phyloP scores from a whole-genome alignment of 2,797 vertebrate species.

The Anabas testudineus region DNA sequence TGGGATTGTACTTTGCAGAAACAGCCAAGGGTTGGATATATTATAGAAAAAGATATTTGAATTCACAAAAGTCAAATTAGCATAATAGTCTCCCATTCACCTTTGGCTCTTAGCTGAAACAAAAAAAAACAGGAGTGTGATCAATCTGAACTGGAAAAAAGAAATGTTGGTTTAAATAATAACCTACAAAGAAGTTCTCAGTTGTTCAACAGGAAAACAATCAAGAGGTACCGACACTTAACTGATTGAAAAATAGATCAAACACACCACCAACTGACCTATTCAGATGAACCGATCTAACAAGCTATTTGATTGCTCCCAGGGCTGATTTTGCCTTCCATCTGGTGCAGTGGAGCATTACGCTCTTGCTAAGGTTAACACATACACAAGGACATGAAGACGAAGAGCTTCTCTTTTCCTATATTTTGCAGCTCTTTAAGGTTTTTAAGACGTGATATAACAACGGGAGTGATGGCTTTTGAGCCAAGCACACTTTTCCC shows the following conservation, averaged over 20 bases:
- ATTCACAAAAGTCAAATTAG: slow-evolving; percentile 46
- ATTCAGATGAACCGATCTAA: slow-evolving; percentile 27
- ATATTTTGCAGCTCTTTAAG: slow-evolving; percentile 11
- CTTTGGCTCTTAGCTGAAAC: slow-evolving; percentile 31
- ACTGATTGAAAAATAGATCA: slow-evolving; percentile 42
- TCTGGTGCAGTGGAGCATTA: slow-evolving; percentile 31
- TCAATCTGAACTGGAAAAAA: slow-evolving; percentile 26
- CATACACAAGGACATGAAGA: slow-evolving; percentile 10
- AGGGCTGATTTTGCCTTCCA: slow-evolving; percentile 22
- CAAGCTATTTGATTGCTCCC: slow-evolving; percentile 29
- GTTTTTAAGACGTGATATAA: slow-evolving; percentile 15
- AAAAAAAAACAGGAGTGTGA: slow-evolving; percentile 25
- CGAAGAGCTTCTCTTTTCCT: background rate
- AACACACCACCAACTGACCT: slow-evolving; percentile 12
- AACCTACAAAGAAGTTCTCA: slow-evolving; percentile 14
- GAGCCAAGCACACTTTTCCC: slow-evolving; percentile 46
- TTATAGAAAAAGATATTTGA: slow-evolving; percentile 12
- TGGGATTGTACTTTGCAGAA: slow-evolving; percentile 36
- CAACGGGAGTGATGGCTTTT: too few species aligned
- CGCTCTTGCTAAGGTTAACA: slow-evolving; percentile 35
- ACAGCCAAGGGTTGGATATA: slow-evolving; percentile 52
- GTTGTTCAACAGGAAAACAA: slow-evolving; percentile 15
- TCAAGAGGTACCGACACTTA: slow-evolving; percentile 49
- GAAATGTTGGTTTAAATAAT: slow-evolving; percentile 3
- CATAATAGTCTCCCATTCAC: slow-evolving; percentile 50